phyloP scores from a whole-genome alignment of 2,113 vertebrate genomes.

The Mobula hypostoma region DNA sequence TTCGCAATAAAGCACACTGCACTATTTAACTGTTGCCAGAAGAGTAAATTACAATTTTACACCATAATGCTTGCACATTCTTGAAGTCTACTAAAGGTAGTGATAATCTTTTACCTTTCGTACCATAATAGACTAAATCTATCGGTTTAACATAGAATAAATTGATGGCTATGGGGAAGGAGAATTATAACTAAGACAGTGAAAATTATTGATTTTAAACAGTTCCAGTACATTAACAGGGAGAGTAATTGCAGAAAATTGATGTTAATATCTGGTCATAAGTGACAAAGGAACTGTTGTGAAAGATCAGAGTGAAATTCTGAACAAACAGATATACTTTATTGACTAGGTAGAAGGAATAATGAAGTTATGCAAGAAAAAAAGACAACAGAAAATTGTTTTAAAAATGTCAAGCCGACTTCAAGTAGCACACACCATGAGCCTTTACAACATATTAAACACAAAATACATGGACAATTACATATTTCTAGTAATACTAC shows the following conservation, averaged over 20 bases:
- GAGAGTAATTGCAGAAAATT: slow-evolving; percentile 48
- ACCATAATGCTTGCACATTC: neutral
- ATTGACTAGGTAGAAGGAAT: neutral
- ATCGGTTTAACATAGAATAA: slow-evolving; percentile 22
- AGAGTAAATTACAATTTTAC: neutral
- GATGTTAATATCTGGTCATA: slow-evolving; percentile 45
- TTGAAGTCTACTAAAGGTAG: neutral
- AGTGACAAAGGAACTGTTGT: slow-evolving; percentile 52
- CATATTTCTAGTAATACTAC: neutral
- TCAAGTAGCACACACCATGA: neutral
- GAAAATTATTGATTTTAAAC: slow-evolving; percentile 48
- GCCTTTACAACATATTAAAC: neutral
- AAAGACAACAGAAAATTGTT: neutral
- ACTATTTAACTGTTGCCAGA: slow-evolving; percentile 23
- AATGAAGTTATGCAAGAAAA: slow-evolving; percentile 2
- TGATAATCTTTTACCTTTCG: neutral
- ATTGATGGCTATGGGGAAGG: neutral
- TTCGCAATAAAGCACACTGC: neutral
- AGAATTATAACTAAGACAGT: slow-evolving; percentile 36
- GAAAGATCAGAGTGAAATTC: slow-evolving; percentile 46
- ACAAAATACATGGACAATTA: neutral
- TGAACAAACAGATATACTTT: neutral
- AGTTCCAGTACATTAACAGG: slow-evolving; percentile 43
- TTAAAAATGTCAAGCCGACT: neutral
- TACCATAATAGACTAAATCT: neutral